These are phyloP conservation scores for Microctenopoma stevenorrisi DNA, from an alignment of 2,797 vertebrate species.

Conservation along the genomic window DNA sequence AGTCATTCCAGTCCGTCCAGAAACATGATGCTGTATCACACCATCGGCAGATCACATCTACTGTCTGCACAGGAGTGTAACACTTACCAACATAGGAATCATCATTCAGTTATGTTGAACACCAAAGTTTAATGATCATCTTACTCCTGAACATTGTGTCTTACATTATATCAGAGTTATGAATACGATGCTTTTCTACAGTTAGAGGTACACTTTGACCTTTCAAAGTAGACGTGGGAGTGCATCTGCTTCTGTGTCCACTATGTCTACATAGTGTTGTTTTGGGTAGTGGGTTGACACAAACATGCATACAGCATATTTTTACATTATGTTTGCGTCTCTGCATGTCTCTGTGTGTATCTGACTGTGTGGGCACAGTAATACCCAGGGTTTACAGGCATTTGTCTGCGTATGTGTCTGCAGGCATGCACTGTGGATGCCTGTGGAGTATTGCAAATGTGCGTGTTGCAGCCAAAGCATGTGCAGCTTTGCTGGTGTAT, in stretches of 20 bases:
- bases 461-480: conserved; percentile 39
- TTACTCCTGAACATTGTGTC: neutral
- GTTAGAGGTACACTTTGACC: conserved; percentile 9
- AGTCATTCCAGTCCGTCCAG: conserved; percentile 36
- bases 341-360: conserved; percentile 25
- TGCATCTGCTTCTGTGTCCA: conserved; percentile 18
- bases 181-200: conserved; percentile 15
- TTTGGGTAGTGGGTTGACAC: conserved; percentile 32
- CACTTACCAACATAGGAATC: neutral
- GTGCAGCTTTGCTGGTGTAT: conserved; percentile 31
- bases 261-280: conserved; percentile 8
- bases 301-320: conserved; percentile 30
- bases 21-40: conserved; percentile 49
- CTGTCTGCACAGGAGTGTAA: conserved; percentile 26
- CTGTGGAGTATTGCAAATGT: conserved; percentile 26
- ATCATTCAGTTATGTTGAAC: too few relatives aligned
- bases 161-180: conserved; percentile 14
- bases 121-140: neutral
- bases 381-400: conserved; percentile 18
- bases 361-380: conserved; percentile 38
- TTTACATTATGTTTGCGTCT: conserved; percentile 32
- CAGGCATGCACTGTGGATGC: conserved; percentile 26
- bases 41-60: conserved; percentile 40
- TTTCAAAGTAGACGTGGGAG: conserved; percentile 24
- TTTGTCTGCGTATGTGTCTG: conserved; percentile 42